phyloP scores from a whole-genome alignment of 2,797 vertebrate genomes.

The Poecilia velifera region DNA sequence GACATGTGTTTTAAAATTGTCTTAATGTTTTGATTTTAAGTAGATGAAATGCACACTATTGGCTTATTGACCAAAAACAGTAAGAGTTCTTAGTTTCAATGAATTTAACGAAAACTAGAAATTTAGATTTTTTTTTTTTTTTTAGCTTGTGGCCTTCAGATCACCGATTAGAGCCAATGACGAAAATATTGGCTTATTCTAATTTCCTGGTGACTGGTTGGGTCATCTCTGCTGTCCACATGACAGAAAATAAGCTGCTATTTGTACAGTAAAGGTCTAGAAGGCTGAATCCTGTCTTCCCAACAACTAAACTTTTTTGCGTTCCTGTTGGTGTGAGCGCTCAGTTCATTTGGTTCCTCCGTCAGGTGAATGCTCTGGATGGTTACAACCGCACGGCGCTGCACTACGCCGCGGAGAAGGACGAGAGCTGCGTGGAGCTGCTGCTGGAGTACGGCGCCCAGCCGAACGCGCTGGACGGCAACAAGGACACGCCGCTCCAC shows the following conservation, averaged over 20 bases:
- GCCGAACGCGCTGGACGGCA: conserved; percentile 91
- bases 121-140: too few species aligned
- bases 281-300: neutral
- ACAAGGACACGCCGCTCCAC: conserved; percentile 96
- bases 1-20: neutral
- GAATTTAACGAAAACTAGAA: neutral
- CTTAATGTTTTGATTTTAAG: neutral
- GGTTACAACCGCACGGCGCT: conserved; percentile 96
- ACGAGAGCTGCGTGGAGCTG: conserved; percentile 93
- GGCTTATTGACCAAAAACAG: neutral
- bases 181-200: neutral
- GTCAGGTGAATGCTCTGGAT: conserved; percentile 93
- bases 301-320: neutral
- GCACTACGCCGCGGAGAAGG: conserved; percentile 96
- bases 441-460: conserved; percentile 92
- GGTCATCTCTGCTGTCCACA: neutral
- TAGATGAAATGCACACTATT: neutral
- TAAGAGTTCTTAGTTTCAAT: neutral
- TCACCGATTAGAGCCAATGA: neutral
- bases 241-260: neutral
- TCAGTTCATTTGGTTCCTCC: conserved; percentile 22
- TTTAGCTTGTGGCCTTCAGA: neutral
- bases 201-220: neutral
- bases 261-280: neutral
- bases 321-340: neutral